These are phyloP conservation scores for Meloidogyne hapla DNA, from an alignment of 1,140 invertebrate genomes.

Conservation along the genomic window DNA sequence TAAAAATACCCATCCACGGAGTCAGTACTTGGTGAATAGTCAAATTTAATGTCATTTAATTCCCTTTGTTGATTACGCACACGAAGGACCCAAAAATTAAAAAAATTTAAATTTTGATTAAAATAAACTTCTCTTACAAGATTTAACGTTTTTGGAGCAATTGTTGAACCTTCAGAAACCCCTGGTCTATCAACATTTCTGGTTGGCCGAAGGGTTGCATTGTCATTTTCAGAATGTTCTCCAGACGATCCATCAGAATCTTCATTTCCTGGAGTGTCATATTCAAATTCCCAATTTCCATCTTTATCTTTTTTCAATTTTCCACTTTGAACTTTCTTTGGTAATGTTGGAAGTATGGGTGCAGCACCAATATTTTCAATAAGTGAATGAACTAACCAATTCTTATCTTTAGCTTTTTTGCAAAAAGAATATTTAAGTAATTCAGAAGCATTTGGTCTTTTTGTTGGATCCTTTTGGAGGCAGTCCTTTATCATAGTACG, in stretches of 20 bases:
- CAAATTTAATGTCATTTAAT: conserved; percentile 94
- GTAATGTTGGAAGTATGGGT: conserved; percentile 37
- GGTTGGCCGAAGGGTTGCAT: conserved; percentile 25
- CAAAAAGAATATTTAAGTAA: conserved; percentile 97
- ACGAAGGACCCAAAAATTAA: conserved; percentile 57
- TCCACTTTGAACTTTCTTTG: conserved; percentile 62
- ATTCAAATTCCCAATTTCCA: conserved; percentile 64
- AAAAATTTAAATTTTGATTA: not conserved
- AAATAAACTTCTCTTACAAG: conserved; percentile 40
- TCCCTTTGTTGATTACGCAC: conserved; percentile 81
- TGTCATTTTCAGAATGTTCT: conserved; percentile 38
- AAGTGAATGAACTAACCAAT: conserved; percentile 69
- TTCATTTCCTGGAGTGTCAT: conserved; percentile 51
- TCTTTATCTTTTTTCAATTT: conserved; percentile 64
- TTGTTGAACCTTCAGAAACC: conserved; percentile 19
- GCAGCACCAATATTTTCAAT: conserved; percentile 67
- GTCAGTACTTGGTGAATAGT: conserved; percentile 81
- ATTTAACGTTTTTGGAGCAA: conserved; percentile 48
- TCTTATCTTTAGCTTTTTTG: conserved; percentile 96
- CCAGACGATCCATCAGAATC: conserved; percentile 31
- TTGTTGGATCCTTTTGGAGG: conserved; percentile 85
- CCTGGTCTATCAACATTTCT: not conserved
- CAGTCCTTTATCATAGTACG: conserved; percentile 88
- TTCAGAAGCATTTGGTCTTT: conserved; percentile 92
- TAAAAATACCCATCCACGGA: conserved; percentile 76